phyloP scores from a whole-genome alignment of 1,140 invertebrate genomes.

The Liolophura sinensis region DNA sequence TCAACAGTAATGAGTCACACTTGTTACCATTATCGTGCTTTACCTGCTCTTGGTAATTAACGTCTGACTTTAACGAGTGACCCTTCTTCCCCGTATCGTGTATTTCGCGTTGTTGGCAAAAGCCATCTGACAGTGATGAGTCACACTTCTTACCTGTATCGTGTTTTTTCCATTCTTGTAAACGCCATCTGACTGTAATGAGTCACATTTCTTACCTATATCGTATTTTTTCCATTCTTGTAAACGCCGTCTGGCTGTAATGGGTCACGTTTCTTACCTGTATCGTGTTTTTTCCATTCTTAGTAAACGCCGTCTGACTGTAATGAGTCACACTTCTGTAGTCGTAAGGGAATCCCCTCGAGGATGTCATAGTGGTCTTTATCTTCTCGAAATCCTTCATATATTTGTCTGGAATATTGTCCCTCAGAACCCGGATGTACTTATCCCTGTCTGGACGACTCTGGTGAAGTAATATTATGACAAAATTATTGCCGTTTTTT shows the following conservation, averaged over 20 bases:
- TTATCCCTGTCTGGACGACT: constrained; percentile 36
- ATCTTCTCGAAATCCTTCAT: constrained; percentile 32
- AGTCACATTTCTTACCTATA: no score
- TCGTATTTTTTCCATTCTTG: no score
- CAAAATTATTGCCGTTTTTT: no score
- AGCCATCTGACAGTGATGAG: not conserved
- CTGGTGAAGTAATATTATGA: constrained; percentile 16
- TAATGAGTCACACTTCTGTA: constrained; percentile 86
- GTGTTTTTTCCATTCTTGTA: constrained; percentile 67
- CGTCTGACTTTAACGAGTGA: no score
- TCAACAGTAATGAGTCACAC: not conserved
- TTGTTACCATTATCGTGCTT: no score
- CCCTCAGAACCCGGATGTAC: constrained; percentile 31
- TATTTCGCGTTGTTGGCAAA: no score
- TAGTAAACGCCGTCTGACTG: constrained; percentile 75
- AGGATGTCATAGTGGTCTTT: constrained; percentile 15
- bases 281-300: constrained; percentile 68
- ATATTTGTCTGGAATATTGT: constrained; percentile 32
- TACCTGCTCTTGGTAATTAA: no score
- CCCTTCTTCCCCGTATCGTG: no score
- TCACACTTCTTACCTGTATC: constrained; percentile 28
- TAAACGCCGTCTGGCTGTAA: not conserved
- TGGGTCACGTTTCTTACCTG: constrained; percentile 19
- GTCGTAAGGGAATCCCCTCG: constrained; percentile 66
- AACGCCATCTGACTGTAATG: no score